Evolutionary conservation across 2,888 invertebrate genomes (phyloP).

Genomic region (Allacma fusca): DNA sequence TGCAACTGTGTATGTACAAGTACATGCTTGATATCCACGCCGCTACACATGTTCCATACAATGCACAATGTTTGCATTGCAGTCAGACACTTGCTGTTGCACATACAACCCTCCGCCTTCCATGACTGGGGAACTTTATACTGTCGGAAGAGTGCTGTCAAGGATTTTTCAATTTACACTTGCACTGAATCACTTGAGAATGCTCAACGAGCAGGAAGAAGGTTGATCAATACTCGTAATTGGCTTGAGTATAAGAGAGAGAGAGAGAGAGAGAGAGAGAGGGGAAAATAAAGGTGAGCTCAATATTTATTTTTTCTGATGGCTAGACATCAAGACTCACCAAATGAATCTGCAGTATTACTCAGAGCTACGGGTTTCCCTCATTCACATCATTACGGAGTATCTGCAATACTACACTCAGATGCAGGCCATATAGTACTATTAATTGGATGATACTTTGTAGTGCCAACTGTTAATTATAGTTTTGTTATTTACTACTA

Average conservation of each 20-base stretch:
- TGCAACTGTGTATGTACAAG: not conserved
- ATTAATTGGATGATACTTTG: no score
- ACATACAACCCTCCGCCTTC: not conserved
- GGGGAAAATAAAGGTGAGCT: slow-evolving; percentile 4
- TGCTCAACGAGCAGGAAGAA: slow-evolving; percentile 8
- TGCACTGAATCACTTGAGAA: slow-evolving; percentile 13
- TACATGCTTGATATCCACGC: not conserved
- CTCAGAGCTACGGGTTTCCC: no score
- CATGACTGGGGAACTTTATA: not conserved
- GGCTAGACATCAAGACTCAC: not conserved
- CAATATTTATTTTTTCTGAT: slow-evolving; percentile 8
- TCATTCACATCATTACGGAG: no score
- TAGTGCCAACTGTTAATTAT: no score
- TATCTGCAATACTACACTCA: no score
- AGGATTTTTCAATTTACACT: slow-evolving; percentile 44
- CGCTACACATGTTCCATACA: no score
- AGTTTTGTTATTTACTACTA: no score
- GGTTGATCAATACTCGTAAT: slow-evolving; percentile 8
- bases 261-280: not conserved
- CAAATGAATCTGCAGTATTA: not conserved
- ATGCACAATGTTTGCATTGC: no score
- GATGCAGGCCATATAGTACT: no score
- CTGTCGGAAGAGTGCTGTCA: not conserved
- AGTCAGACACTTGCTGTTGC: not conserved
- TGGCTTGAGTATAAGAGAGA: not conserved